Conservation (phyloP, 2,888 invertebrate genomes). For the Athalia circularis region DNA sequence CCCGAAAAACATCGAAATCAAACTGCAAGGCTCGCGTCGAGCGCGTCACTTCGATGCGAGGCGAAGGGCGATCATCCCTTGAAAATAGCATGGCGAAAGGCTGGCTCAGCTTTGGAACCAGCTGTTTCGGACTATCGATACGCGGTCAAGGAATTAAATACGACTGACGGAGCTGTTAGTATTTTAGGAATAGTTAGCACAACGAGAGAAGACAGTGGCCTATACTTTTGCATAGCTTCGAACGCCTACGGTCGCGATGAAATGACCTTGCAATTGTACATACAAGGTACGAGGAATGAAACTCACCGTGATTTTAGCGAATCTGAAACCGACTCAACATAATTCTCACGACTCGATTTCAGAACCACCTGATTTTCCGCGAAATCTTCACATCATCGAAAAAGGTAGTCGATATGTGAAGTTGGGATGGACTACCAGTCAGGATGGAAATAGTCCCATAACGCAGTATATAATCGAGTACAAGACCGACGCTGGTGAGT, state of each 20-base stretch:
- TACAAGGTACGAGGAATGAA: constrained; percentile 81
- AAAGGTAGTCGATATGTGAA: constrained; percentile 90
- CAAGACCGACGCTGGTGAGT: constrained; percentile 86
- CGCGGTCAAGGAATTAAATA: constrained; percentile 68
- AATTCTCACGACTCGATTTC: constrained; percentile 55
- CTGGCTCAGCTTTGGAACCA: constrained; percentile 75
- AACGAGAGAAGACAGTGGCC: constrained; percentile 91
- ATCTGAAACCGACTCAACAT: not conserved
- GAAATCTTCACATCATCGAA: constrained; percentile 89
- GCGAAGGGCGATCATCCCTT: constrained; percentile 92
- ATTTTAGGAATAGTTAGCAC: constrained; percentile 90
- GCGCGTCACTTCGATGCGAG: constrained; percentile 83
- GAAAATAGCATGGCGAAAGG: constrained; percentile 89
- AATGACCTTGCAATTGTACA: constrained; percentile 92
- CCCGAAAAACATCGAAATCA: constrained; percentile 80
- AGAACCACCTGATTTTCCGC: constrained; percentile 93
- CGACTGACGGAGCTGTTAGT: constrained; percentile 81
- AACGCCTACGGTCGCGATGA: constrained; percentile 94
- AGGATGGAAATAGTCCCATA: constrained; percentile 92
- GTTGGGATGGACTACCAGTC: constrained; percentile 92
- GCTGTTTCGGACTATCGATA: constrained; percentile 71
- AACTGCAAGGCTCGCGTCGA: constrained; percentile 70
- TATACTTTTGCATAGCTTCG: constrained; percentile 90
- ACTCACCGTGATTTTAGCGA: not conserved
- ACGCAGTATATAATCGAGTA: constrained; percentile 92